Percentiles rank a stretch among this genome's conserved stretches.
These are phyloP conservation scores for Sigmodon hispidus DNA, from an alignment of 2,113 vertebrate genomes.

Conservation along the genomic window DNA sequence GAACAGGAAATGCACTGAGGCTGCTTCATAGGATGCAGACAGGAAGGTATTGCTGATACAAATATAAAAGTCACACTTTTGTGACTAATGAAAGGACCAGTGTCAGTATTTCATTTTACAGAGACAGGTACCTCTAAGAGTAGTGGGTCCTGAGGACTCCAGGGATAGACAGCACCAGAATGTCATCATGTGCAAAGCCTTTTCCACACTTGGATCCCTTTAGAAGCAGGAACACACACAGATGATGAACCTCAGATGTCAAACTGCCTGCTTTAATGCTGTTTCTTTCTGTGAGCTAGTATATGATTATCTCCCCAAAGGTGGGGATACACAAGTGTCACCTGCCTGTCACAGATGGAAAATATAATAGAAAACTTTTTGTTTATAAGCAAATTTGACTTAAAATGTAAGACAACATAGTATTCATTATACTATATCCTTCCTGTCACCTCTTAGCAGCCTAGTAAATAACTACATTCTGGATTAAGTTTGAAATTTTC, in stretches of 20 bases:
- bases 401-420: slow-evolving; percentile 18
- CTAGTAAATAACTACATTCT: not conserved
- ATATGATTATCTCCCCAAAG: slow-evolving; percentile 38
- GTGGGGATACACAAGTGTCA: slow-evolving; percentile 36
- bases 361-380: slow-evolving; percentile 44
- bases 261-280: slow-evolving; percentile 50
- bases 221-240: slow-evolving; percentile 25
- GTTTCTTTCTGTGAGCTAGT: slow-evolving; percentile 35
- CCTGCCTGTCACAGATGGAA: slow-evolving; percentile 62
- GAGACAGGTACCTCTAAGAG: not conserved
- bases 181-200: not conserved
- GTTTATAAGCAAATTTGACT: slow-evolving; percentile 33
- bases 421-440: not conserved
- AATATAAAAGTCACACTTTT: not conserved
- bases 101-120: slow-evolving; percentile 13
- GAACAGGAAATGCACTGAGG: not conserved
- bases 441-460: not conserved
- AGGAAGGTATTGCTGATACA: not conserved
- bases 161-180: not conserved
- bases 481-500: slow-evolving; percentile 48
- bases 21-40: not conserved
- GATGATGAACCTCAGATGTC: slow-evolving; percentile 27
- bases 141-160: not conserved
- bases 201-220: not conserved
- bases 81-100: slow-evolving; percentile 1